Base-by-base conservation (phyloP, 2,888 invertebrate species). In the Tridacna gigas region DNA sequence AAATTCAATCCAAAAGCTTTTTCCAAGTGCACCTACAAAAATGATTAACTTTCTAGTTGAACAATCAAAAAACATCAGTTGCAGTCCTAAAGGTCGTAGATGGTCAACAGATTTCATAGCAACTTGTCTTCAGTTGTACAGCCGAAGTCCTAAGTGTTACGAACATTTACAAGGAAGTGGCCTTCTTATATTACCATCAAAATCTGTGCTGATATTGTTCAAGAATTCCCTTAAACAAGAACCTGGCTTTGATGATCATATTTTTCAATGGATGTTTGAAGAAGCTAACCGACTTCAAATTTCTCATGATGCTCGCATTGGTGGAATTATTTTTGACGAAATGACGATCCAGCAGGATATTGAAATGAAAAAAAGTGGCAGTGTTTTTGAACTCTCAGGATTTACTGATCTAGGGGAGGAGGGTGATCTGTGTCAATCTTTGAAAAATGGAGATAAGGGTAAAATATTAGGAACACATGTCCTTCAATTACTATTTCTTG, bases 311-410 rank as follows among this genome's bases (percentile, higher is more conserved):
- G 82, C 76, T 25, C 73, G 67, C 22, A 66, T 51, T 51, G 88
- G 85, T 20, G 86, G 87, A 3, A n/a, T 89, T 0, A 83, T 89
- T 25, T 77, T 82, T 65, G 88, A 86, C 56, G 84, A 84, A 79
- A 89, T 89, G 87, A 63, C 79, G 4, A 87, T 87, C 15, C 86
- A 89, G 48, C 51, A 74, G 4, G 88, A 88, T 65, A 25, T 89
- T 3, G 83, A 88, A 51, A 82, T 89, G 7, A 37, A 74, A 18
- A 86, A 85, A 77, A 82, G 79, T 61, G 77, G 82, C 20, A 74
- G 60, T 63, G 67, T 76, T 11, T 20, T 86, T 28, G 80, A 88
- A 80, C 28, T 88, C n/a, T 65, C 76, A 48, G 88, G 86, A 15
- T 84, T 86, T 26, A 79, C 82, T 22, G 79, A 84, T 4, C 25